Evolutionary conservation across 2,797 vertebrate genomes (phyloP).

Genomic region (Gymnoscopelus braueri): DNA sequence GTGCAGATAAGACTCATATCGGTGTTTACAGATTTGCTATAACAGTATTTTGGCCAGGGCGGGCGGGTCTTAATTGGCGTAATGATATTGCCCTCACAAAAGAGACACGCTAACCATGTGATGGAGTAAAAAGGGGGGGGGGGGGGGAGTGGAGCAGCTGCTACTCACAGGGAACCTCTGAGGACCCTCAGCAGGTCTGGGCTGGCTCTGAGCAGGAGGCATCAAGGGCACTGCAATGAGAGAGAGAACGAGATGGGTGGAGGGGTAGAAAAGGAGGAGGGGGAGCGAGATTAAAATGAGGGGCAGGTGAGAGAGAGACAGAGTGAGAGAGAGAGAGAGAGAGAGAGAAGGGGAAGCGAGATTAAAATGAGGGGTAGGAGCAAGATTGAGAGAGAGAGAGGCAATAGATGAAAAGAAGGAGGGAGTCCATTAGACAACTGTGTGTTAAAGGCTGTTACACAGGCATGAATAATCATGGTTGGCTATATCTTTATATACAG

Average conservation of each 20-base stretch:
- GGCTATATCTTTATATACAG: constrained; percentile 34
- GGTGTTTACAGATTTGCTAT: constrained; percentile 87
- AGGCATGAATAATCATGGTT: constrained; percentile 33
- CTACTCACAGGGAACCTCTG: constrained; percentile 98
- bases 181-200: constrained; percentile 93
- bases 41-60: constrained; percentile 82
- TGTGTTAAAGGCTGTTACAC: constrained; percentile 50
- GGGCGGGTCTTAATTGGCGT: constrained; percentile 82
- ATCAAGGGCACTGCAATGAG: constrained; percentile 95
- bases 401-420: constrained; percentile 51
- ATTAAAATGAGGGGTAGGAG: constrained; percentile 67
- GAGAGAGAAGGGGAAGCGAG: constrained; percentile 27
- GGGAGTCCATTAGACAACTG: constrained; percentile 57
- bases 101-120: constrained; percentile 75
- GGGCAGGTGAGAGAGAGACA: background rate
- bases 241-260: constrained; percentile 54
- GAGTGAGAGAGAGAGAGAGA: background rate
- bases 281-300: background rate
- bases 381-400: constrained; percentile 16
- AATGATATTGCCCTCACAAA: constrained; percentile 84
- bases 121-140: constrained; percentile 67
- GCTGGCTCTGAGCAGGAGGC: constrained; percentile 93
- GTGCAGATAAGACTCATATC: constrained; percentile 82
- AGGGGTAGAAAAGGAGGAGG: background rate
- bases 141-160: constrained; percentile 83